phyloP scores from a whole-genome alignment of 2,113 vertebrate species.

The Lophotis ruficrista region DNA sequence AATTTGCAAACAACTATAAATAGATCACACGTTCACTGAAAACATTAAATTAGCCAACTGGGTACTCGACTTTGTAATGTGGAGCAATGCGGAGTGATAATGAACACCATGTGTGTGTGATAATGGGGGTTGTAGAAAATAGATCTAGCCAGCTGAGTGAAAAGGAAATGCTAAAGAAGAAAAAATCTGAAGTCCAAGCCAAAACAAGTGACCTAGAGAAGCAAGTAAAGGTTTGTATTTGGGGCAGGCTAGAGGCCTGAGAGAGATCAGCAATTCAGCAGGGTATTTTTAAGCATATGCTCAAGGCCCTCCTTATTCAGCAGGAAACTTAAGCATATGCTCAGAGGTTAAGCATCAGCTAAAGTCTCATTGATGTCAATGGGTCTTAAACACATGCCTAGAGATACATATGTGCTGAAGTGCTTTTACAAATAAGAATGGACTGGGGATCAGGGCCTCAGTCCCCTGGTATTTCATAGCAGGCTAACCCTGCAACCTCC shows the following conservation, averaged over 20 bases:
- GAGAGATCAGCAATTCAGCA: conserved; percentile 56
- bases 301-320: conserved; percentile 43
- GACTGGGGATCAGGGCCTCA: conserved; percentile 64
- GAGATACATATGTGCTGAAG: conserved; percentile 67
- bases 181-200: conserved; percentile 53
- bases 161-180: conserved; percentile 66
- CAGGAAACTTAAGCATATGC: conserved; percentile 68
- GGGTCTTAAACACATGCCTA: conserved; percentile 68
- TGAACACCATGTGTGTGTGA: conserved; percentile 74
- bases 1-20: conserved; percentile 57
- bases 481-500: conserved; percentile 65
- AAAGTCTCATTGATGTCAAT: conserved; percentile 66
- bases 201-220: conserved; percentile 51
- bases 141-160: conserved; percentile 54
- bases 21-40: conserved; percentile 65
- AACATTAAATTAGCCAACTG: conserved; percentile 71
- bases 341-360: conserved; percentile 70
- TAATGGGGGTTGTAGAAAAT: conserved; percentile 68
- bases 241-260: background rate
- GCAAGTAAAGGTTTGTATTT: conserved; percentile 11
- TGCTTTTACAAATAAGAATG: conserved; percentile 64
- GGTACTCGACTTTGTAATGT: conserved; percentile 61
- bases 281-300: conserved; percentile 64
- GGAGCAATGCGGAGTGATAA: conserved; percentile 76
- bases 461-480: conserved; percentile 56